Evolutionary conservation across 2,888 invertebrate genomes (phyloP), one percentile per base, ranked within the genome.

Genomic region (Eupithecia pulchellata): DNA sequence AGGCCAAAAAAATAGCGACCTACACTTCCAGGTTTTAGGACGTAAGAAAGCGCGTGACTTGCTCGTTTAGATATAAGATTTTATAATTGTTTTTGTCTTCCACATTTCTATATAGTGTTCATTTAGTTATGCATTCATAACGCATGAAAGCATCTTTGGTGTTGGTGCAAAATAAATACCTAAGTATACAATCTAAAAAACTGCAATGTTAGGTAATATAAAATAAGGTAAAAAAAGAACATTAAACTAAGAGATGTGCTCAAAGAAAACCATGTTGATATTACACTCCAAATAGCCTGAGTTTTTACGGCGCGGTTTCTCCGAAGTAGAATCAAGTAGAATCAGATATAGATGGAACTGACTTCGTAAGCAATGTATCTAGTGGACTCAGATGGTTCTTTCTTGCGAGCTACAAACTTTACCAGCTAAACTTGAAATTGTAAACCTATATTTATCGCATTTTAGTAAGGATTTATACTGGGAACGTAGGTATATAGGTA

Each of bases 341-440:
- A 68, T 71, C 71, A 62, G 61, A 68, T 65, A 68, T 42, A 68
- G n/a, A 29, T 62, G 36, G 60, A 42, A 65, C 60, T 64, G 30
- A 66, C 34, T 68, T 72, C 65, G 58, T 17, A 36, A 71, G 57
- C 61, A 62, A 65, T 68, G 68, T 68, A 61, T 71, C 71, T 64
- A 62, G 64, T 58, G 66, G 70, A 66, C 70, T 70, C 65, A 61
- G 69, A 69, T 69, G 61, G 66, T 66, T 62, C 55, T 57, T 32
- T 36, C n/a, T 60, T 69, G 47, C 52, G 52, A 39, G 52, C 9
- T 13, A 29, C 32, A 52, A 69, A 69, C 64, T 64, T 66, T 57
- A 66, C 32, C 57, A 66, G 42, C 17, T 17, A 34, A 63, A 63
- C 39, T 42, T 47, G 42, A 13, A 61, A 42, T 67, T n/a, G 30